Percentiles rank a stretch among this genome's conserved stretches.
Evolutionary conservation across 2,113 vertebrate species (phyloP).

Genomic region (Lepisosteus osseus): DNA sequence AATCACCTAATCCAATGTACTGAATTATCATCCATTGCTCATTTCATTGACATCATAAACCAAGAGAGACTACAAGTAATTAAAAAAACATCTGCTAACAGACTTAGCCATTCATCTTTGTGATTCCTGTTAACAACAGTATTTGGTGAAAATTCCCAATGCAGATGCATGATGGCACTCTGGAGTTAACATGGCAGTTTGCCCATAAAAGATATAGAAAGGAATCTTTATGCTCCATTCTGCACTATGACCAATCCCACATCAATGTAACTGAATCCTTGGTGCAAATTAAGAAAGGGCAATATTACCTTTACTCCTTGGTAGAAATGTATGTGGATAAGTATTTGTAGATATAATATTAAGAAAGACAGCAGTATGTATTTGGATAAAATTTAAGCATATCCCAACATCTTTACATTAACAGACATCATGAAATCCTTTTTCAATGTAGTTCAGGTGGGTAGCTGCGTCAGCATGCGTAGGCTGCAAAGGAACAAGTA

Average conservation of each 20-base stretch:
- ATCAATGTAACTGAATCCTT: too few relatives aligned
- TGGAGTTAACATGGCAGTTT: background rate
- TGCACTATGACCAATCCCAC: background rate
- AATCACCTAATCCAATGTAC: conserved; percentile 4
- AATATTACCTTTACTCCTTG: too few relatives aligned
- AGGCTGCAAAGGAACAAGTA: too few relatives aligned
- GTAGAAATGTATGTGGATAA: too few relatives aligned
- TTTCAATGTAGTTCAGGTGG: too few relatives aligned
- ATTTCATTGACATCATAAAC: conserved; percentile 2
- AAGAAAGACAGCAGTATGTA: too few relatives aligned
- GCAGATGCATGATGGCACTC: background rate
- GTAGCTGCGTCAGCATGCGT: too few relatives aligned
- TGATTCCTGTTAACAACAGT: background rate
- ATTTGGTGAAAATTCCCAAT: background rate
- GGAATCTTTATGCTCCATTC: background rate
- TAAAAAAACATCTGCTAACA: conserved; percentile 20
- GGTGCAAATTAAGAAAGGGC: too few relatives aligned
- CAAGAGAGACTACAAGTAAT: conserved; percentile 10
- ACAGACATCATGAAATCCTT: too few relatives aligned
- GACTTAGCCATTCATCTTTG: conserved; percentile 8
- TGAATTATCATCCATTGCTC: conserved; percentile 7
- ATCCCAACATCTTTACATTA: too few relatives aligned
- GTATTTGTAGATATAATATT: too few relatives aligned
- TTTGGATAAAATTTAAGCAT: too few relatives aligned
- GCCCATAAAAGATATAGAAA: background rate